Evolutionary conservation across 1,140 invertebrate genomes (phyloP), one percentile per base, ranked within the genome.

Genomic region (Acromyrmex echinatior): DNA sequence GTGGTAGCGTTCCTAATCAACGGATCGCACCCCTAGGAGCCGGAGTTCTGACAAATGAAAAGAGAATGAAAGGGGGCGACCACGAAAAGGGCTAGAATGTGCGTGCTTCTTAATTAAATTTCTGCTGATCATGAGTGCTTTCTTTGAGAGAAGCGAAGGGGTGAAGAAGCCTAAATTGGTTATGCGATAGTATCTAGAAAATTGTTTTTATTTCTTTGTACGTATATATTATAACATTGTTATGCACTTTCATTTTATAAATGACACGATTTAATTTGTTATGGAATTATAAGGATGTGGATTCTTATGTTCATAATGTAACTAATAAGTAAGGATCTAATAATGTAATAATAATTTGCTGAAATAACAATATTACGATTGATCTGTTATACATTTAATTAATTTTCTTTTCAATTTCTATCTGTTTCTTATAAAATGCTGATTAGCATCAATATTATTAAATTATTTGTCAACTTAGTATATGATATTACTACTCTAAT

Each of bases 21-120:
- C 88, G 87, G 88, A 91, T 91, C 62, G 86, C 74, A 84, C 88
- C 91, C 88, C 63, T 77, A 88, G 90, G 86, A 80, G 31, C 81
- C 86, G 77, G 86, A 78, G 49, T 91, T 86, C 88, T 81, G 90
- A 91, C 73, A 90, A 91, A 91, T 91, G 91, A 90, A 90, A 78
- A 79, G 86, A 74, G 85, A 78, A 89, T 71, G 85, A 76, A 87
- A 87, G 71, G 74, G 73, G 63, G 45, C 21, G 74, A 66, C 25
- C 16, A n/a, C 56, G 73, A 49, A 49, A 65, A 31, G 39, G 56
- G 51, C 63, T 60, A 85, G 58, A 62, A 10, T 45, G 89, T 92
- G 91, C 87, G 91, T 89, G 89, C 73, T 84, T 88, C 91, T 90
- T 92, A 91, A 91, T 92, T 92, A 87, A 90, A 90, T 90, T 90